These are phyloP conservation scores for Arge pagana DNA, from an alignment of 2,888 invertebrate species.

Conservation along the genomic window DNA sequence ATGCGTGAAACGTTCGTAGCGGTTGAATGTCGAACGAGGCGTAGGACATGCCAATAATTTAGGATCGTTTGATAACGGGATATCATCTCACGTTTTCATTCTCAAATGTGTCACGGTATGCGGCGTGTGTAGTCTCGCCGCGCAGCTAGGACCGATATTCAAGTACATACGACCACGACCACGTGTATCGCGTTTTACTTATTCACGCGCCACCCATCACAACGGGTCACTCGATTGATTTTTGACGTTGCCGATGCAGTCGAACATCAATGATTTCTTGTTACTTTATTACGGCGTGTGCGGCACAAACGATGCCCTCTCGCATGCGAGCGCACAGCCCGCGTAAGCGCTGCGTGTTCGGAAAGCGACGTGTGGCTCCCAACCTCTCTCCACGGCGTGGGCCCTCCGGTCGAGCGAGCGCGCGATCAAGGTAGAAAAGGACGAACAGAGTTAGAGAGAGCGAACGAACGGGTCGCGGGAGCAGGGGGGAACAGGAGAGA, in stretches of 20 bases:
- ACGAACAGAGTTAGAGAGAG: neutral
- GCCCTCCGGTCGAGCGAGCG: constrained; percentile 7
- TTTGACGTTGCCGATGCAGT: constrained; percentile 4
- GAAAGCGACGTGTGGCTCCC: constrained; percentile 16
- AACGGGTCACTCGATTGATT: neutral
- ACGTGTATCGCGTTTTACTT: too few species aligned
- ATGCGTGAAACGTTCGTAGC: too few species aligned
- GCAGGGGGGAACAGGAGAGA: constrained; percentile 5
- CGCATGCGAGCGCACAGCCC: constrained; percentile 17
- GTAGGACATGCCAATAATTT: too few species aligned
- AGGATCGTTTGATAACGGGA: too few species aligned
- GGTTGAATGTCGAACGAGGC: too few species aligned
- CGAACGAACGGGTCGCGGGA: neutral
- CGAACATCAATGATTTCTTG: constrained; percentile 21
- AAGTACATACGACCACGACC: too few species aligned
- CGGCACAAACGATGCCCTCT: constrained; percentile 3
- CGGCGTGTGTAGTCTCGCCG: too few species aligned
- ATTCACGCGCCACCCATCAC: too few species aligned
- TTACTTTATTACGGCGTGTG: constrained; percentile 20
- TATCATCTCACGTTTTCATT: too few species aligned
- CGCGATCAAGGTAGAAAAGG: neutral
- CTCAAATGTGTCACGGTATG: too few species aligned
- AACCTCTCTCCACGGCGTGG: neutral
- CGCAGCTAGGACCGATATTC: too few species aligned
- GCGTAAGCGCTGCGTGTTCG: constrained; percentile 16